Percentiles rank a stretch among this genome's conserved stretches.
phyloP scores from a whole-genome alignment of 1,140 invertebrate genomes.

The Hetaerina americana region DNA sequence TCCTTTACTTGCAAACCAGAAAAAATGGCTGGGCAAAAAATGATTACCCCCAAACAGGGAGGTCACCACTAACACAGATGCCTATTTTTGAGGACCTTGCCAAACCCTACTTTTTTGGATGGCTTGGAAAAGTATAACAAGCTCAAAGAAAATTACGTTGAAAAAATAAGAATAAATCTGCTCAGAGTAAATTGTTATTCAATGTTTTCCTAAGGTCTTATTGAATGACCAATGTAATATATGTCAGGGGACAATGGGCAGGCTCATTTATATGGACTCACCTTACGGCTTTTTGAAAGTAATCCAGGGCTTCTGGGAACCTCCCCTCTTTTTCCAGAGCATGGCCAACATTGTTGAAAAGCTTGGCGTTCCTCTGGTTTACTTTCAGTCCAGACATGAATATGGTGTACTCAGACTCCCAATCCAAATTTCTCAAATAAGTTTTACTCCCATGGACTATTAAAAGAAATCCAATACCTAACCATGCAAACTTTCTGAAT shows the following conservation, averaged over 20 bases:
- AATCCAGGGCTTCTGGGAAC: constrained; percentile 74
- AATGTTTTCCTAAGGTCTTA: no score
- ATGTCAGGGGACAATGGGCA: background rate
- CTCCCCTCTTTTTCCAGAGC: constrained; percentile 75
- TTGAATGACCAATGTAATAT: background rate
- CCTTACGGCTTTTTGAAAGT: constrained; percentile 81
- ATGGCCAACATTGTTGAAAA: constrained; percentile 95
- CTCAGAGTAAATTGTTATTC: no score
- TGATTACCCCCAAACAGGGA: no score
- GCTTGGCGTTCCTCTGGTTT: constrained; percentile 84
- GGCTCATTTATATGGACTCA: constrained; percentile 19
- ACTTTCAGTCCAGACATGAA: constrained; percentile 85
- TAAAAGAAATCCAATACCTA: constrained; percentile 50
- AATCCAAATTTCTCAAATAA: constrained; percentile 75
- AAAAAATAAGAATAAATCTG: no score
- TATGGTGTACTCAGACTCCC: constrained; percentile 84
- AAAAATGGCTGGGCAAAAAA: no score
- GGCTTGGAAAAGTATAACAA: no score
- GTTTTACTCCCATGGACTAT: constrained; percentile 68
- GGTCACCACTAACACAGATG: no score
- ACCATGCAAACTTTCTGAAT: constrained; percentile 42
- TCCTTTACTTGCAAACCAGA: no score
- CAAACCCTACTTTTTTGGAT: no score
- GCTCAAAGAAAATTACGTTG: no score
- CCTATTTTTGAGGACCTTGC: no score